These are phyloP conservation scores for Conchocele bisecta DNA, from an alignment of 2,888 invertebrate species.

Conservation along the genomic window DNA sequence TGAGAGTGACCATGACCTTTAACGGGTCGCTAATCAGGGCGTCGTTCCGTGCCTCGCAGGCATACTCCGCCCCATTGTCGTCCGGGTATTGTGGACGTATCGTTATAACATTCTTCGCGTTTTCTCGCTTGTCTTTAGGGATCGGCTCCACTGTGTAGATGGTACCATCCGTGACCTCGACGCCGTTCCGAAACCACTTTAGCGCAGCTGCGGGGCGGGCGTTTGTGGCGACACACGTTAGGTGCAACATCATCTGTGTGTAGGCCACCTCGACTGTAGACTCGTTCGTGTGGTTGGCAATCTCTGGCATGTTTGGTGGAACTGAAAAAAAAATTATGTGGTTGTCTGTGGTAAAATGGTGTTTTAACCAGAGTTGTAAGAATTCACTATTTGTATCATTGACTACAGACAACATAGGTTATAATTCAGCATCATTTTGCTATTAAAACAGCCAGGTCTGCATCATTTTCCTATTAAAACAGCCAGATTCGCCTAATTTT, in stretches of 20 bases:
- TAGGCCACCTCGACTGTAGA: constrained; percentile 90
- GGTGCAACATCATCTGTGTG: constrained; percentile 93
- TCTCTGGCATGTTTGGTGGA: constrained; percentile 95
- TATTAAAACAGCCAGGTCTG: too few relatives aligned
- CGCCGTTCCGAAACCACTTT: constrained; percentile 94
- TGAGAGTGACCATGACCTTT: constrained; percentile 92
- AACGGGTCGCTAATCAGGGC: constrained; percentile 91
- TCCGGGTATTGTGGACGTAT: constrained; percentile 91
- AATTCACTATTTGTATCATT: too few relatives aligned
- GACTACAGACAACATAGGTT: too few relatives aligned
- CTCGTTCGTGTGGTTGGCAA: constrained; percentile 95
- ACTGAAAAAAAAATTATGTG: constrained; percentile 85
- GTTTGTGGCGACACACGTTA: constrained; percentile 94
- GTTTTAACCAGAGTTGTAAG: too few relatives aligned
- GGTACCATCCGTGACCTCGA: constrained; percentile 92
- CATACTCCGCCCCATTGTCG: constrained; percentile 96
- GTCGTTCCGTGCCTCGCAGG: constrained; percentile 96
- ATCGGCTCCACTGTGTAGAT: constrained; percentile 84
- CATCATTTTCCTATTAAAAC: too few relatives aligned
- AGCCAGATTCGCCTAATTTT: too few relatives aligned
- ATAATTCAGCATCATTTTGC: too few relatives aligned
- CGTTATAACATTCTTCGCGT: constrained; percentile 87
- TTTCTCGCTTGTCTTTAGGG: constrained; percentile 72
- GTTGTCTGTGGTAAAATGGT: too few relatives aligned
- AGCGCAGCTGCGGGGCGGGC: constrained; percentile 94